Base-by-base conservation (phyloP, 2,113 vertebrate species). In the Rhinogobius similis region DNA sequence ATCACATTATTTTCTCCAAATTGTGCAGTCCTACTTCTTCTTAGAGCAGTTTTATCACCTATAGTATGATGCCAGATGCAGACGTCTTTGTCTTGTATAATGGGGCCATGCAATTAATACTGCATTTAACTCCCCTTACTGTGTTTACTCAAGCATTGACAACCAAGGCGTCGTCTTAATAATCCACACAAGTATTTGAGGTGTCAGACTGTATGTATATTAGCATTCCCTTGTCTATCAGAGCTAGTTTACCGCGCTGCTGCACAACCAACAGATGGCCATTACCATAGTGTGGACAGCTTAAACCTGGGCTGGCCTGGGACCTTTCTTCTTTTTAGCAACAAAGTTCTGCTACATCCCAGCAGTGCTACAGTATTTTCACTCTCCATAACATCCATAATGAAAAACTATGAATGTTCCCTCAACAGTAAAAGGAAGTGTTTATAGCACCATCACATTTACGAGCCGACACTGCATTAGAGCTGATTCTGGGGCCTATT, bases 171-270 rank as follows among this genome's bases (percentile, higher is more conserved):
- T 74, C 75, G 70, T 66, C 55, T n/a, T 70, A 61, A 50, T 61
- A 63, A 41, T 39, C 27, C 44, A 21, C 69, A 41, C 36, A 66
- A 41, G 65, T 44, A 21, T 50, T 9, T 56, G 32, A 38, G 32
- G 58, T 41, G 39, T 62, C 50, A 59, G 52, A 55, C 14, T 55
- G 24, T 75, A 43, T 67, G 72, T 56, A 56, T 71, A 63, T 67
- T 48, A 67, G 71, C 62, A 82, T 83, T 83, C 82, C 87, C 87
- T 68, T 71, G 74, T 81, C 83, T 80, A 86, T 86, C 79, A 88
- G 81, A 85, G 72, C 71, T 85, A 88, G 80, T 90, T 90, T 89
- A 86, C 82, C 70, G 86, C 89, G 83, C 83, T 76, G 77, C 81
- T 88, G 81, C 85, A 67, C 82, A 29, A 78, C 81, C 77, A 87